A percentile compares a stretch with the other conserved stretches of the same genome.
phyloP scores from a whole-genome alignment of 2,797 vertebrate species.

The Clarias laeviceps region DNA sequence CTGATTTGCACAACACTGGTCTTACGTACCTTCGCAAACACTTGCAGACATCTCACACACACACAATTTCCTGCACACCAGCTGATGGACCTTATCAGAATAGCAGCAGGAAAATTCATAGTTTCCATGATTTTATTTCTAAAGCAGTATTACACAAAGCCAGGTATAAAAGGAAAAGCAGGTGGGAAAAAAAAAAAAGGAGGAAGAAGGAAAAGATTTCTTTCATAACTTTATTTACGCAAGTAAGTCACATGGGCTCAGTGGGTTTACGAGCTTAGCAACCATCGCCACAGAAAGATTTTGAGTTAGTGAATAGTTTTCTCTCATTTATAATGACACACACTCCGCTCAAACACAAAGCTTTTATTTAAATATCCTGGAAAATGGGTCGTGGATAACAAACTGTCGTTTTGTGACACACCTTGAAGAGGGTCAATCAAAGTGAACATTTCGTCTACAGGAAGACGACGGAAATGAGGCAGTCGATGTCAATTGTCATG shows the following conservation, averaged over 20 bases:
- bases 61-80: background rate
- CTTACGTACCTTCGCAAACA: background rate
- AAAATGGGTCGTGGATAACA: background rate
- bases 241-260: slow-evolving; percentile 18
- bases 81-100: slow-evolving; percentile 26
- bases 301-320: background rate
- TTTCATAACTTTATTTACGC: slow-evolving; percentile 14
- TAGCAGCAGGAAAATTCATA: slow-evolving; percentile 44
- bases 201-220: slow-evolving; percentile 40
- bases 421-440: background rate
- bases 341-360: background rate
- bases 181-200: background rate
- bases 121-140: slow-evolving; percentile 50
- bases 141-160: slow-evolving; percentile 34
- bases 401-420: background rate
- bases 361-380: background rate
- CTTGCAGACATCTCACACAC: background rate
- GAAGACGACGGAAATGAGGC: background rate
- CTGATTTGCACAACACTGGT: slow-evolving; percentile 36
- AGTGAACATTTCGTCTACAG: background rate
- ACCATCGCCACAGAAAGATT: slow-evolving; percentile 34
- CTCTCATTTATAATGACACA: slow-evolving; percentile 8
- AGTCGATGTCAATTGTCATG: background rate
- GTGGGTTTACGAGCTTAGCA: slow-evolving; percentile 26
- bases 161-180: slow-evolving; percentile 10